Conservation (phyloP, 2,797 vertebrate genomes). For the Coranthus polyacanthus region DNA sequence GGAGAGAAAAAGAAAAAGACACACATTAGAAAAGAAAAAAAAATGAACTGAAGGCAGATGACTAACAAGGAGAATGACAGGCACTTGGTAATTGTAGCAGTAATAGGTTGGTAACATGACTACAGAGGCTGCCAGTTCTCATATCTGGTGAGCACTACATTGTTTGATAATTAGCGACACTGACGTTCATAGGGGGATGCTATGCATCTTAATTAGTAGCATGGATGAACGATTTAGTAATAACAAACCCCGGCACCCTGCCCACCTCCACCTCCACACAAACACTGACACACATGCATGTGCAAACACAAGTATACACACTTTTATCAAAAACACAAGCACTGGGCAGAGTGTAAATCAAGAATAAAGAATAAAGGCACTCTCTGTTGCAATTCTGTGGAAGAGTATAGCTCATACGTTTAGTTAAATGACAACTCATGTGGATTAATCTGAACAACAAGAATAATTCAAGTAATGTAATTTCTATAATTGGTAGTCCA, state of each 20-base stretch:
- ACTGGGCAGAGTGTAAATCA: conserved; percentile 12
- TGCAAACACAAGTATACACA: conserved; percentile 28
- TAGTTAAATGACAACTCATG: conserved; percentile 42
- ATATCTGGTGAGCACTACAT: conserved; percentile 83
- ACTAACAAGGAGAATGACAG: conserved; percentile 79
- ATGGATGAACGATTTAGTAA: conserved; percentile 81
- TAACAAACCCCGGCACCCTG: conserved; percentile 78
- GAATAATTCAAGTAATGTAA: conserved; percentile 54
- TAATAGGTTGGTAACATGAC: conserved; percentile 84
- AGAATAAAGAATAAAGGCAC: conserved; percentile 20
- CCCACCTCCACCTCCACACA: conserved; percentile 73
- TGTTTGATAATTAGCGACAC: conserved; percentile 84
- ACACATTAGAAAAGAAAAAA: conserved; percentile 60
- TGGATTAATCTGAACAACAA: conserved; percentile 36
- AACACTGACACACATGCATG: conserved; percentile 5
- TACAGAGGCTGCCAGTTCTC: conserved; percentile 84
- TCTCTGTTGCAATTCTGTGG: conserved; percentile 7
- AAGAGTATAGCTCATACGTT: conserved; percentile 19
- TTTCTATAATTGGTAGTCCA: conserved; percentile 41
- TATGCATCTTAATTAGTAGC: conserved; percentile 84
- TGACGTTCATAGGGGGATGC: conserved; percentile 79
- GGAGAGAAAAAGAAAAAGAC: conserved; percentile 23
- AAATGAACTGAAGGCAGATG: conserved; percentile 59
- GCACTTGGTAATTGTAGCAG: conserved; percentile 80
- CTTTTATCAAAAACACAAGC: conserved; percentile 11